These are phyloP conservation scores for Cotesia congregata DNA, from an alignment of 2,888 invertebrate species.

Conservation along the genomic window DNA sequence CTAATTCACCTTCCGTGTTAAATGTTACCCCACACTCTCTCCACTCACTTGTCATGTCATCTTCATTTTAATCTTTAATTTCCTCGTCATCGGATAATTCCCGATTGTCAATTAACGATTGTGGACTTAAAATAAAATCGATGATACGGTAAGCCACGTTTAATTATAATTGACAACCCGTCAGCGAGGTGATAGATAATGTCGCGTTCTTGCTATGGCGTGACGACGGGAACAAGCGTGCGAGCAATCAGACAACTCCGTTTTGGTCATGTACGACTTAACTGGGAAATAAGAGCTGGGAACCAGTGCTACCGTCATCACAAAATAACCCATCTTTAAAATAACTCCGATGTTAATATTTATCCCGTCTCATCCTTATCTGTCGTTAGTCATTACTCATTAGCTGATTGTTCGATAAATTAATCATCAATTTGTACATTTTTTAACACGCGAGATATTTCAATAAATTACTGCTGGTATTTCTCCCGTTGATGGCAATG, in stretches of 20 bases:
- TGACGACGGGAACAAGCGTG: slow-evolving; percentile 14
- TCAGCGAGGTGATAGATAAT: slow-evolving; percentile 60
- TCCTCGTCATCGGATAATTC: too few species aligned
- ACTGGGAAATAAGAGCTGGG: slow-evolving; percentile 10
- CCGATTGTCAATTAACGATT: neutral
- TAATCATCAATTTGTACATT: neutral
- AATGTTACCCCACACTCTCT: too few species aligned
- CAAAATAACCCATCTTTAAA: slow-evolving; percentile 18
- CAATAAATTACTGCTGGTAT: too few species aligned
- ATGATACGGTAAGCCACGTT: slow-evolving; percentile 43
- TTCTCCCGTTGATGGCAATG: too few species aligned
- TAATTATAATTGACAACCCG: slow-evolving; percentile 65
- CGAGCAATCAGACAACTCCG: slow-evolving; percentile 13
- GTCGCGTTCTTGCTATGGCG: slow-evolving; percentile 28
- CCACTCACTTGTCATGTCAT: too few species aligned
- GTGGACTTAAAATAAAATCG: neutral
- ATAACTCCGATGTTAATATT: neutral
- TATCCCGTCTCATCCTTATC: neutral
- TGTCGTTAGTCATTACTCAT: slow-evolving; percentile 8
- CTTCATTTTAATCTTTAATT: too few species aligned
- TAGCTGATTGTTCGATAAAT: neutral
- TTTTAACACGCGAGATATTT: too few species aligned
- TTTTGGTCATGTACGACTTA: slow-evolving; percentile 33
- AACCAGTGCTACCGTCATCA: slow-evolving; percentile 23
- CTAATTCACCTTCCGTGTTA: neutral